Evolutionary conservation across 2,888 invertebrate genomes (phyloP), one percentile per base, ranked within the genome.

Genomic region (Tridacna crocea): DNA sequence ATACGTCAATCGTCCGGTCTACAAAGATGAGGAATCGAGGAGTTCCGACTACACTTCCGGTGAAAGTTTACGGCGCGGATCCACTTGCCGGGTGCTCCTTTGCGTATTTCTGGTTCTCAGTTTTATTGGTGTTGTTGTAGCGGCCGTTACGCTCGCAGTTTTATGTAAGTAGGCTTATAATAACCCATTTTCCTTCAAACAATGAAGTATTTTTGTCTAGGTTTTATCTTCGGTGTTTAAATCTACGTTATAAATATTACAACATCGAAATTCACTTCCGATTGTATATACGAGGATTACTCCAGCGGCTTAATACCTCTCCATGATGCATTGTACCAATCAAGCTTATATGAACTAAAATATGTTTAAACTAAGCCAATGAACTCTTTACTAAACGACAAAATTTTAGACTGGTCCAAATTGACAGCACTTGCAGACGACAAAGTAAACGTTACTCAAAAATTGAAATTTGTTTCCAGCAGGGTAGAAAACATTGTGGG

Each of bases 131-230:
- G 88, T 87, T 22, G 83, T 88, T 12, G 82, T 86, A 4, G 87
- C 89, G 2, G 88, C 87, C 27, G 72, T 89, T 46, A 84, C 85
- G 17, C 36, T 89, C 26, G 87, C 89, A 13, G 87, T 89, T n/a
- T 24, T 89, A 63, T 79, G 89, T 89, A 81, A 88, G 89, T 87
- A n/a, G n/a, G n/a, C n/a, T n/a, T n/a, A 51, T 63, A n/a, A 1
- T 22, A 13, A 3, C 17, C 10, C 10, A 55, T 55, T 17, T 19
- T 55, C 10, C 17, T 19, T 19, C 17, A 3, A 2, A 55, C 17
- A 13, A 51, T 51, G 11, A 51, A 17, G 11, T 51, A 17, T 51
- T 51, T n/a, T 58, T 58, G 22, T n/a, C 58, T 19, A 58, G 17
- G n/a, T n/a, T 58, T 58, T 22, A 58, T 8, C 22, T 58, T 58